These are phyloP conservation scores for Prionailurus viverrinus DNA, from an alignment of 2,113 vertebrate species.

Conservation along the genomic window DNA sequence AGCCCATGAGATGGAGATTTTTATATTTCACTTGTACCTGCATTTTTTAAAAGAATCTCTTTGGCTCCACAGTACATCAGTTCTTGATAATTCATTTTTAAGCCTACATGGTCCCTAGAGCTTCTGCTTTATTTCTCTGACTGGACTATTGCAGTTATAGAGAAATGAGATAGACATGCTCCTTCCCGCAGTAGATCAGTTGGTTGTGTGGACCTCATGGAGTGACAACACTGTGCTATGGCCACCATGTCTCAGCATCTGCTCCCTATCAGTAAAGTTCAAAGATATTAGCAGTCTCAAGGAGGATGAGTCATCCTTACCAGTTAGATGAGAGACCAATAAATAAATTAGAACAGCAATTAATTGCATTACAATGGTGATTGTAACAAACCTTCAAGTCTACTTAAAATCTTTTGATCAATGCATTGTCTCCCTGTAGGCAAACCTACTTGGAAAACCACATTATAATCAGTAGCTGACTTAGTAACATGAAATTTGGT, in stretches of 20 bases:
- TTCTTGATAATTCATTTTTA: not conserved
- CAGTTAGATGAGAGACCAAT: not conserved
- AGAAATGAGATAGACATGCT: not conserved
- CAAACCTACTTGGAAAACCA: not conserved
- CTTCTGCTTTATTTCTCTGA: not conserved
- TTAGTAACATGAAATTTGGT: constrained; percentile 1
- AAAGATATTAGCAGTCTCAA: not conserved
- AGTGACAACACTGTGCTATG: too few species aligned
- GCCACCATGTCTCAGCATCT: not conserved
- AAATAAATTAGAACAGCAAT: not conserved
- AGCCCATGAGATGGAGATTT: not conserved
- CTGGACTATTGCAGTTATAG: not conserved
- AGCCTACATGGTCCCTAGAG: not conserved
- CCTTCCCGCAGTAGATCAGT: not conserved
- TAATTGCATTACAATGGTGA: not conserved
- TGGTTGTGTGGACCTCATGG: not conserved
- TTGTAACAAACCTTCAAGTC: not conserved
- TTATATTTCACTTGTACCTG: not conserved
- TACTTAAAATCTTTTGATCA: not conserved
- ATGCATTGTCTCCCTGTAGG: not conserved
- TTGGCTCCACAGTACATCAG: not conserved
- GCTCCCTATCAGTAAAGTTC: not conserved
- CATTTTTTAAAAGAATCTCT: not conserved
- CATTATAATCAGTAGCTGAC: constrained; percentile 14
- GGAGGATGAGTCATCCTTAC: not conserved